These are phyloP conservation scores for Athene cunicularia DNA, from an alignment of 2,113 vertebrate species.

Conservation along the genomic window DNA sequence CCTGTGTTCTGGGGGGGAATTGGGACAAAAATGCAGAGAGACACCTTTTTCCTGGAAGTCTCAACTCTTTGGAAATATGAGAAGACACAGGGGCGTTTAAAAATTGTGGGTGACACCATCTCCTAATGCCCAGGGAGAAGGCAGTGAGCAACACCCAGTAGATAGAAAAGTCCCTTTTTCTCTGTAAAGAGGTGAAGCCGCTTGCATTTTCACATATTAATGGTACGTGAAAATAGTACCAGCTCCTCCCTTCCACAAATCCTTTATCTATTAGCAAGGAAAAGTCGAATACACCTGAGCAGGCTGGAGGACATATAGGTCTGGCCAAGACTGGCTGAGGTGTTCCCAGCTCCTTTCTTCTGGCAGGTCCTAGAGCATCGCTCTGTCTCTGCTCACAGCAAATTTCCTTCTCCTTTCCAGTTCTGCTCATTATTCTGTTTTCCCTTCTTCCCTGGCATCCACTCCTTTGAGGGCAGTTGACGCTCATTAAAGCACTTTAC, in stretches of 20 bases:
- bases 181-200: neutral
- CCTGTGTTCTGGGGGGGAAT: neutral
- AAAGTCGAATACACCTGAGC: neutral
- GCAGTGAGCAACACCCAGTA: neutral
- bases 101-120: neutral
- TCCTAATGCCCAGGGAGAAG: neutral
- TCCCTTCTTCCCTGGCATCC: neutral
- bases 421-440: neutral
- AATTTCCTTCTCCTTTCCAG: neutral
- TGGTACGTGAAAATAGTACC: accelerated
- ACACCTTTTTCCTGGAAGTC: neutral
- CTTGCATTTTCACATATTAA: neutral
- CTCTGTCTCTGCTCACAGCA: neutral
- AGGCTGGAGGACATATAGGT: accelerated
- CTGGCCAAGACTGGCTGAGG: neutral
- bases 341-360: neutral
- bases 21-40: neutral
- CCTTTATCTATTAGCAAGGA: neutral
- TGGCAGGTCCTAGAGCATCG: neutral
- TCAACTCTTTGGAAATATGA: neutral
- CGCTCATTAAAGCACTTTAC: neutral
- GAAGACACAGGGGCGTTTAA: neutral
- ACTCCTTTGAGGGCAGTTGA: neutral
- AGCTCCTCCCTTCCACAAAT: neutral
- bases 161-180: neutral